Evolutionary conservation across 2,113 vertebrate species (phyloP).

Genomic region (Elgaria multicarinata): DNA sequence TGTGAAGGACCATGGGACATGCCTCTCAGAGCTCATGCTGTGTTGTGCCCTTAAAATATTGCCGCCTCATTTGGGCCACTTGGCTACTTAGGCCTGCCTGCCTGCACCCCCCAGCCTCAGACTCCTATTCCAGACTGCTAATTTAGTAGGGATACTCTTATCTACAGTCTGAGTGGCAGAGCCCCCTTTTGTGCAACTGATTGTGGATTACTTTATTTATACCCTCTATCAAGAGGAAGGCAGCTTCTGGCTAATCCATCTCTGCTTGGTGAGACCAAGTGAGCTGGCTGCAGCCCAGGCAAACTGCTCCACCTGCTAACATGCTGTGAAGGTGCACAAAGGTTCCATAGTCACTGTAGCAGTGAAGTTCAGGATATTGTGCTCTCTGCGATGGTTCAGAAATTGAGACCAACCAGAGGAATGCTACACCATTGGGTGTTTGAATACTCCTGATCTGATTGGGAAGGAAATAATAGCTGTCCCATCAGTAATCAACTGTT

Average conservation of each 20-base stretch:
- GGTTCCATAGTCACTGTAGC: slow-evolving; percentile 19
- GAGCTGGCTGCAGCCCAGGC: slow-evolving; percentile 36
- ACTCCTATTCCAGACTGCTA: neutral
- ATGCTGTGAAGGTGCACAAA: slow-evolving; percentile 21
- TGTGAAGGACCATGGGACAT: neutral
- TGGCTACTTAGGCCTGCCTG: neutral
- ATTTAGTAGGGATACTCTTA: neutral
- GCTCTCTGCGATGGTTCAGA: neutral
- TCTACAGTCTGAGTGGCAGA: slow-evolving; percentile 31
- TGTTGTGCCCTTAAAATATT: neutral
- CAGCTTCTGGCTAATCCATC: slow-evolving; percentile 44
- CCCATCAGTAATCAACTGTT: neutral
- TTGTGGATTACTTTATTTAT: slow-evolving; percentile 52
- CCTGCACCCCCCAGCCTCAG: neutral
- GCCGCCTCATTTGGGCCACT: neutral
- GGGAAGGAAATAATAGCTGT: neutral
- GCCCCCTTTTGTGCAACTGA: slow-evolving; percentile 34
- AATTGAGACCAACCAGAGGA: neutral
- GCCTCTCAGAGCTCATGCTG: neutral
- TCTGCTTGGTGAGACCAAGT: neutral
- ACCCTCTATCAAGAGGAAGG: slow-evolving; percentile 50
- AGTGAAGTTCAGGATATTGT: neutral
- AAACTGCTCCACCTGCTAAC: neutral
- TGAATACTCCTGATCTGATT: neutral
- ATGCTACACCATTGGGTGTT: neutral